phyloP scores from a whole-genome alignment of 1,140 invertebrate species.

The Caenorhabditis brenneri region DNA sequence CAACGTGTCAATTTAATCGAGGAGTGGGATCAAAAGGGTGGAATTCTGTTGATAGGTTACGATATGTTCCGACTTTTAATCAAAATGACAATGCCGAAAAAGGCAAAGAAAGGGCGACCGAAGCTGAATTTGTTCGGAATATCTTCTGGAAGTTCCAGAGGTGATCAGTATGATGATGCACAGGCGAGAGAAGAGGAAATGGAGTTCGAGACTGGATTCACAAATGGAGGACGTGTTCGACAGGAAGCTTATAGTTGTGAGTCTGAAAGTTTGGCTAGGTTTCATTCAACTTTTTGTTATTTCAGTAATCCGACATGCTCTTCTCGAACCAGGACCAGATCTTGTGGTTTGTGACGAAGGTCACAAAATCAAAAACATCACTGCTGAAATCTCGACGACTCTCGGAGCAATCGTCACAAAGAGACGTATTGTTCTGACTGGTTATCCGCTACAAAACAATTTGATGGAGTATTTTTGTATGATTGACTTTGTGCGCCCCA shows the following conservation, averaged over 20 bases:
- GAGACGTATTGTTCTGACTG: slow-evolving; percentile 86
- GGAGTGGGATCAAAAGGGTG: slow-evolving; percentile 84
- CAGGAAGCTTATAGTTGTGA: slow-evolving; percentile 44
- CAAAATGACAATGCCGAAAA: slow-evolving; percentile 54
- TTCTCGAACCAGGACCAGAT: slow-evolving; percentile 90
- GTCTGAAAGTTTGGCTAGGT: background rate
- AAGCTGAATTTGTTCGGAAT: slow-evolving; percentile 35
- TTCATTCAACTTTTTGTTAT: background rate
- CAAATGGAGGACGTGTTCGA: slow-evolving; percentile 42
- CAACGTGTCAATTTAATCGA: slow-evolving; percentile 80
- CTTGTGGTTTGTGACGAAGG: slow-evolving; percentile 93
- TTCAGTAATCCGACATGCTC: slow-evolving; percentile 82
- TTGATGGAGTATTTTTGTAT: slow-evolving; percentile 84
- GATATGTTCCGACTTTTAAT: slow-evolving; percentile 81
- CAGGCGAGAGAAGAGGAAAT: slow-evolving; percentile 42
- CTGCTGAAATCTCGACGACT: slow-evolving; percentile 88
- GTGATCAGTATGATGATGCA: background rate
- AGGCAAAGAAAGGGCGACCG: slow-evolving; percentile 64
- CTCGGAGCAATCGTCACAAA: slow-evolving; percentile 87
- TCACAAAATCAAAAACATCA: slow-evolving; percentile 92
- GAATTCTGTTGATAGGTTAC: slow-evolving; percentile 94
- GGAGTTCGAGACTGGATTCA: slow-evolving; percentile 40
- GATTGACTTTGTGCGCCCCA: slow-evolving; percentile 87
- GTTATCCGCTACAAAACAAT: slow-evolving; percentile 95
- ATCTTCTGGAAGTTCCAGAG: background rate